Evolutionary conservation across 1,140 invertebrate species (phyloP).

Genomic region (Pantala flavescens): DNA sequence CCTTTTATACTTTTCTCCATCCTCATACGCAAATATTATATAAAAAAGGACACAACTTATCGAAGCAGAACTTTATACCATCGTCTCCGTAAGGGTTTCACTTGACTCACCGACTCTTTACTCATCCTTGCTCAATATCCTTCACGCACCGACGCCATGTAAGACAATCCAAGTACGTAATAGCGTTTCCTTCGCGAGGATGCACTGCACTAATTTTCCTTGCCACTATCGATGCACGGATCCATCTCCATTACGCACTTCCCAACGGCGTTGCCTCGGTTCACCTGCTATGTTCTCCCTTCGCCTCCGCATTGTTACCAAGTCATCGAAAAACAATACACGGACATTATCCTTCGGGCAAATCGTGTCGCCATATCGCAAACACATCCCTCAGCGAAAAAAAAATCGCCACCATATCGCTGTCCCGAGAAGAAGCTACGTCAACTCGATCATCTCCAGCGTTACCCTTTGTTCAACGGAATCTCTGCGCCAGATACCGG

Average conservation of each 20-base stretch:
- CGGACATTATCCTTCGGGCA: neutral
- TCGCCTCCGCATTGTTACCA: neutral
- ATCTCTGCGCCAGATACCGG: no score
- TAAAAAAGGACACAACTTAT: no score
- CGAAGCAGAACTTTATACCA: no score
- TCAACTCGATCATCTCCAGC: neutral
- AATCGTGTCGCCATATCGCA: neutral
- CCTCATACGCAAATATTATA: no score
- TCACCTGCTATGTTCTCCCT: neutral
- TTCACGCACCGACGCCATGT: no score
- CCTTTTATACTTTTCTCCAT: no score
- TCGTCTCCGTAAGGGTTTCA: no score
- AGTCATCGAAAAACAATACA: constrained; percentile 10
- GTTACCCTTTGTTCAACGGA: neutral
- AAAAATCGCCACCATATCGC: neutral
- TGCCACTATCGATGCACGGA: neutral
- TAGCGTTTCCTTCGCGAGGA: no score
- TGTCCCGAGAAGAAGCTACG: neutral
- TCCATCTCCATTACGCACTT: neutral
- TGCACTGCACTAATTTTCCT: neutral
- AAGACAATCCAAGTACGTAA: no score
- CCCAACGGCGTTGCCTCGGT: neutral
- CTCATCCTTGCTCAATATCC: no score
- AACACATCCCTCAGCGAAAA: neutral
- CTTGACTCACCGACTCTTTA: no score